A percentile compares a stretch with the other conserved stretches of the same genome.
Conservation (phyloP, 1,140 invertebrate species). For the Venustaconcha ellipsiformis region DNA sequence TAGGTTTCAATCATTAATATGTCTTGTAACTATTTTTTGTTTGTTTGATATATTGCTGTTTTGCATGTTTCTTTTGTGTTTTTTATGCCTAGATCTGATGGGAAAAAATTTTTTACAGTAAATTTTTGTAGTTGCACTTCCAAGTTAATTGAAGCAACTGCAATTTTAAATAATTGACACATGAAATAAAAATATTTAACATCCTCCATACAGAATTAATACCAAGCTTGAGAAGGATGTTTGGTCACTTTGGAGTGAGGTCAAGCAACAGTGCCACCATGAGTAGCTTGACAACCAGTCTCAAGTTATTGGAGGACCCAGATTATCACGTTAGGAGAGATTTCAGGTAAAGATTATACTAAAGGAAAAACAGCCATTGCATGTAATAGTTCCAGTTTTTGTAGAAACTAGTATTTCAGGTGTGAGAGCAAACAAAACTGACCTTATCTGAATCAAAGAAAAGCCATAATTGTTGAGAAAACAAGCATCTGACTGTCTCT, state of each 20-base stretch:
- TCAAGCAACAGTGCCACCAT: constrained; percentile 42
- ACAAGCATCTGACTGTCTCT: too few relatives aligned
- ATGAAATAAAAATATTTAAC: not conserved
- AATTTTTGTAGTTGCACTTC: too few relatives aligned
- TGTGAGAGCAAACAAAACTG: too few relatives aligned
- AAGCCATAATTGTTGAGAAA: too few relatives aligned
- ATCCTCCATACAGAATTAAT: constrained; percentile 37
- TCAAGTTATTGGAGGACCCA: constrained; percentile 46
- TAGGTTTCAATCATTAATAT: too few relatives aligned
- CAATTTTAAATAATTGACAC: not conserved
- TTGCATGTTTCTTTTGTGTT: too few relatives aligned
- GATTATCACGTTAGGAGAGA: constrained; percentile 44
- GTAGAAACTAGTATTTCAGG: too few relatives aligned
- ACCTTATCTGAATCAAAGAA: too few relatives aligned
- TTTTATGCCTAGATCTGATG: too few relatives aligned
- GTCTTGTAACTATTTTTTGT: too few relatives aligned
- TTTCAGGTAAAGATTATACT: constrained; percentile 43
- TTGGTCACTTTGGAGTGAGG: constrained; percentile 53
- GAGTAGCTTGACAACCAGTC: constrained; percentile 39
- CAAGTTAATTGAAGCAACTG: not conserved
- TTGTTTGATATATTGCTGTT: too few relatives aligned
- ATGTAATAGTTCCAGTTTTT: not conserved
- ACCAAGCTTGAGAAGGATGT: constrained; percentile 47
- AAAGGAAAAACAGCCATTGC: not conserved
- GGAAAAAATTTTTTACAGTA: too few relatives aligned